Evolutionary conservation across 2,113 vertebrate genomes (phyloP).

Genomic region (Ia io): DNA sequence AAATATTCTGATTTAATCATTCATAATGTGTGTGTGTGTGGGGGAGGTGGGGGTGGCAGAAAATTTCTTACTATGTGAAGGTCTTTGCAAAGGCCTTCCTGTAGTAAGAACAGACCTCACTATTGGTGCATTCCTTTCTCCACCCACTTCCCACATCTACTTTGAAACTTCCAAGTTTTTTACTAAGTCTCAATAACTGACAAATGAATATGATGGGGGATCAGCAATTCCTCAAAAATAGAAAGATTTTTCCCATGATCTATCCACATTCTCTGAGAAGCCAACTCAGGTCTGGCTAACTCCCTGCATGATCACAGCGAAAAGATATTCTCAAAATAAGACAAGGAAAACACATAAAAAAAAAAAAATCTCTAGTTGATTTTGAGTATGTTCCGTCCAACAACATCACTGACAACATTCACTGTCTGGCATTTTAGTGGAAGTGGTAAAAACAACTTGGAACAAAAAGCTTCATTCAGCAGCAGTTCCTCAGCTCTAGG

Average conservation of each 20-base stretch:
- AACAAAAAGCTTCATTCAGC: slow-evolving; percentile 31
- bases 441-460: slow-evolving; percentile 38
- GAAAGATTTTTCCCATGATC: slow-evolving; percentile 11
- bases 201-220: neutral
- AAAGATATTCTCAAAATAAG: slow-evolving; percentile 45
- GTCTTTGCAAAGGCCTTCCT: neutral
- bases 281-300: neutral
- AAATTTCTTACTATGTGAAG: neutral
- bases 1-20: slow-evolving; percentile 42
- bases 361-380: neutral
- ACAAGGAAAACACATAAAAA: neutral
- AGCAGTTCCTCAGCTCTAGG: neutral
- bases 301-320: neutral
- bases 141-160: neutral
- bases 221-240: slow-evolving; percentile 16
- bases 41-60: too few species aligned
- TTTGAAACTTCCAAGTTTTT: neutral
- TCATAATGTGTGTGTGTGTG: neutral
- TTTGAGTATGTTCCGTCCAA: slow-evolving; percentile 9
- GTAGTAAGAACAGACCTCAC: neutral
- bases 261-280: neutral
- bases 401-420: neutral
- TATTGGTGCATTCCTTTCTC: neutral
- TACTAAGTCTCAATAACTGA: neutral
- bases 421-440: neutral